phyloP scores from a whole-genome alignment of 1,140 invertebrate genomes.

The Drosophila nasuta region DNA sequence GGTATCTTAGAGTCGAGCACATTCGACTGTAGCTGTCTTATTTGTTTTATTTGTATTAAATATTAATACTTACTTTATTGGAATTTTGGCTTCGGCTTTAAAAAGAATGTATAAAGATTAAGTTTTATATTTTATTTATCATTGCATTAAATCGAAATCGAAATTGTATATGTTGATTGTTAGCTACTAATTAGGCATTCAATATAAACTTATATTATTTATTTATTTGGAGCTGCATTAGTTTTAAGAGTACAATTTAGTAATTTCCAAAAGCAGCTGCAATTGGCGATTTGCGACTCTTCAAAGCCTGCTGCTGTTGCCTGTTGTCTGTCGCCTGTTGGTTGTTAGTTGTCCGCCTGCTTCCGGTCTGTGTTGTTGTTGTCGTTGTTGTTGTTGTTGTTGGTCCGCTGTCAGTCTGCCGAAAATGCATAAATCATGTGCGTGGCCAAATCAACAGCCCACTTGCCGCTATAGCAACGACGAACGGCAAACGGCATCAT shows the following conservation, averaged over 20 bases:
- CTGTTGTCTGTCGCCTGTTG: neutral
- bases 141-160: too few relatives aligned
- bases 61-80: too few relatives aligned
- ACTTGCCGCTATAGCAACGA: slow-evolving; percentile 9
- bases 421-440: slow-evolving; percentile 31
- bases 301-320: neutral
- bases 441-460: slow-evolving; percentile 9
- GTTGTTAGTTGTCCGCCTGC: neutral
- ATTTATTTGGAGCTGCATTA: too few relatives aligned
- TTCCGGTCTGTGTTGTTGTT: neutral
- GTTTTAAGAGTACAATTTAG: too few relatives aligned
- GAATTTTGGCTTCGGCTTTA: too few relatives aligned
- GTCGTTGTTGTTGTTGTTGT: neutral
- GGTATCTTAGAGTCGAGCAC: too few relatives aligned
- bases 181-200: neutral
- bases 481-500: slow-evolving; percentile 9
- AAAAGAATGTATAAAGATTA: too few relatives aligned
- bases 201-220: neutral
- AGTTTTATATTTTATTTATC: too few relatives aligned
- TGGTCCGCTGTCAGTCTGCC: neutral
- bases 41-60: too few relatives aligned
- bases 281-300: neutral
- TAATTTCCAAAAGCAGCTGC: neutral
- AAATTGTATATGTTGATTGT: too few relatives aligned
- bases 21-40: too few relatives aligned